Evolutionary conservation across 2,797 vertebrate genomes (phyloP).

Genomic region (Sciurus carolinensis): DNA sequence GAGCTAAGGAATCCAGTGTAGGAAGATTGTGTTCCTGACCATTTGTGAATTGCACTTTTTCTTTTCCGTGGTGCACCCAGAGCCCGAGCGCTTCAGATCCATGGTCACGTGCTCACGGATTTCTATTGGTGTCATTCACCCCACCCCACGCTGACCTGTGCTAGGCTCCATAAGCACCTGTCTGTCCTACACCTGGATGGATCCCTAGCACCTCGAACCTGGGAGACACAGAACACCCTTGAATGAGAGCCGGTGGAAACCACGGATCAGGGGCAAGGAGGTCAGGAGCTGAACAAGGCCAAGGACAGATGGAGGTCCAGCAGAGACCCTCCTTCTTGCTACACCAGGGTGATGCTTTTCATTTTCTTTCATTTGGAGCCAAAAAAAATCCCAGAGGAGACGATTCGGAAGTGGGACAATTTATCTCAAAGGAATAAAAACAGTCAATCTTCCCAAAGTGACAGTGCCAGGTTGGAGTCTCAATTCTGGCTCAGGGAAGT

Average conservation of each 20-base stretch:
- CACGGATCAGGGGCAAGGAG: neutral
- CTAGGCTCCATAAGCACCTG: neutral
- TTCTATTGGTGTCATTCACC: neutral
- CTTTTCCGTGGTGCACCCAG: neutral
- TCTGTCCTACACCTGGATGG: neutral
- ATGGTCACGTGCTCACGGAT: neutral
- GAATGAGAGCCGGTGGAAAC: neutral
- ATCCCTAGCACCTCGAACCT: neutral
- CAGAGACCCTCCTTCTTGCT: neutral
- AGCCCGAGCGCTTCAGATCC: too few species aligned
- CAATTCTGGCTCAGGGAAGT: neutral
- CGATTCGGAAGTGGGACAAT: neutral
- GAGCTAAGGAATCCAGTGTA: neutral
- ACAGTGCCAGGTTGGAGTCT: neutral
- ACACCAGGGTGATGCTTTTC: neutral
- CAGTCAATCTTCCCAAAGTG: neutral
- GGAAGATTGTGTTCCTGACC: neutral
- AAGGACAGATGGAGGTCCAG: neutral
- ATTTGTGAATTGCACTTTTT: neutral
- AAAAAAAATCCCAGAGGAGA: neutral
- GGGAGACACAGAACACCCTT: neutral
- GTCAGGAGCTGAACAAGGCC: neutral
- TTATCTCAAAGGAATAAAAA: neutral
- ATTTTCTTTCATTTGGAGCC: neutral
- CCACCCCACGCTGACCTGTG: rapidly evolving